phyloP scores from a whole-genome alignment of 1,140 invertebrate genomes.

The Drosophila lowei region DNA sequence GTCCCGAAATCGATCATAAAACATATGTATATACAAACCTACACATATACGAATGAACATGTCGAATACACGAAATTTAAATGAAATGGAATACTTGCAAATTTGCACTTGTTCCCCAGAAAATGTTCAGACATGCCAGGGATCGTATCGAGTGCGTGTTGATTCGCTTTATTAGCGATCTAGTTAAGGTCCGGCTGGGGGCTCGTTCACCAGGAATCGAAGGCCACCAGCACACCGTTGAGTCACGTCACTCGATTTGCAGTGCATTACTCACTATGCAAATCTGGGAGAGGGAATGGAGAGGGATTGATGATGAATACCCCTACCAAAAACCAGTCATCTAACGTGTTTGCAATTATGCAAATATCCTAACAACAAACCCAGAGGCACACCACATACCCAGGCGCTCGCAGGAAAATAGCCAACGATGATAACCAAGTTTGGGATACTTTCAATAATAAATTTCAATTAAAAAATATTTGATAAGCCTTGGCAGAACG shows the following conservation, averaged over 20 bases:
- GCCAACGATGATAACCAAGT: slow-evolving; percentile 27
- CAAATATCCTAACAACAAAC: slow-evolving; percentile 31
- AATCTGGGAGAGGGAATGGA: slow-evolving; percentile 23
- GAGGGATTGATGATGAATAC: slow-evolving; percentile 43
- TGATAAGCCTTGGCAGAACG: slow-evolving; percentile 23
- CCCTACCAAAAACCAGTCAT: slow-evolving; percentile 3
- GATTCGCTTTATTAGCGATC: slow-evolving; percentile 4
- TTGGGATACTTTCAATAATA: slow-evolving; percentile 46
- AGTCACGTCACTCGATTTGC: slow-evolving; percentile 50
- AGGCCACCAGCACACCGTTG: slow-evolving; percentile 27
- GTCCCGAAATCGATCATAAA: slow-evolving; percentile 52
- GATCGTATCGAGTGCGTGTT: slow-evolving; percentile 20
- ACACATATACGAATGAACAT: slow-evolving; percentile 56
- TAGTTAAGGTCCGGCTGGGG: slow-evolving; percentile 2
- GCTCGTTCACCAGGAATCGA: slow-evolving; percentile 9
- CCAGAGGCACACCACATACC: no score
- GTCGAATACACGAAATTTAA: slow-evolving; percentile 35
- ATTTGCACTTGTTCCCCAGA: slow-evolving; percentile 65
- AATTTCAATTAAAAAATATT: slow-evolving; percentile 52
- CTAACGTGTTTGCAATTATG: slow-evolving; percentile 54
- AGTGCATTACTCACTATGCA: slow-evolving; percentile 57
- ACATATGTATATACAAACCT: slow-evolving; percentile 18
- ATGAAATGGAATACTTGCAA: slow-evolving; percentile 53
- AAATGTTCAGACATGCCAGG: slow-evolving; percentile 17
- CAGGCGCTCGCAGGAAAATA: slow-evolving; percentile 13